phyloP scores from a whole-genome alignment of 2,113 vertebrate species.

The Rutilus rutilus region DNA sequence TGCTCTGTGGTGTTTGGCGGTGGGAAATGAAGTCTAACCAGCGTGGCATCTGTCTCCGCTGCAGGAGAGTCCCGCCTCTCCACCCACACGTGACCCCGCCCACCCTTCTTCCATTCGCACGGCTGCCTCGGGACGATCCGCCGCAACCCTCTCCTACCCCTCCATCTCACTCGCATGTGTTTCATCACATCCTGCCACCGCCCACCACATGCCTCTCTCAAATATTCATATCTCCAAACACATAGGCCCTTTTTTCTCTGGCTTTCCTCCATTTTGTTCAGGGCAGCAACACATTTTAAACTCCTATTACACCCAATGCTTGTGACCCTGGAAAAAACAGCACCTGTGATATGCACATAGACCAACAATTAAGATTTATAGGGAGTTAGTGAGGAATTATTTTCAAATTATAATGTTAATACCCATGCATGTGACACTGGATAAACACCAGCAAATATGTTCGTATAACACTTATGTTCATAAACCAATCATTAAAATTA shows the following conservation, averaged over 20 bases:
- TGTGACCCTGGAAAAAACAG: not conserved
- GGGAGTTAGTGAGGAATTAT: not conserved
- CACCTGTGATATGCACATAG: not conserved
- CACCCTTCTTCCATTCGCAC: conserved; percentile 69
- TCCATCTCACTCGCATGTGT: conserved; percentile 31
- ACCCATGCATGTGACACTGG: not conserved
- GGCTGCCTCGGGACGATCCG: conserved; percentile 69
- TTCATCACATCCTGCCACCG: not conserved
- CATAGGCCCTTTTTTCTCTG: not conserved
- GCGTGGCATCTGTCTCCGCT: conserved; percentile 79
- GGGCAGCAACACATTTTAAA: not conserved
- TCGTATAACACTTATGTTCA: not conserved
- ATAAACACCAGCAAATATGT: not conserved
- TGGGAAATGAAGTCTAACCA: conserved; percentile 75
- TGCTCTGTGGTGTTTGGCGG: conserved; percentile 71
- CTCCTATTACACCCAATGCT: not conserved
- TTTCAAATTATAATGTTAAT: not conserved
- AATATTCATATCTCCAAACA: conserved; percentile 17
- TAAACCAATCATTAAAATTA: not conserved
- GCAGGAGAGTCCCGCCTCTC: conserved; percentile 77
- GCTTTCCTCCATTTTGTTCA: conserved; percentile 20
- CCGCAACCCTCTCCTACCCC: conserved; percentile 56
- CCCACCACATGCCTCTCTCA: conserved; percentile 4
- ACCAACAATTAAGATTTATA: not conserved
- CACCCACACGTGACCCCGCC: conserved; percentile 75